phyloP scores from a whole-genome alignment of 2,797 vertebrate genomes.

The Pipistrellus nathusii region DNA sequence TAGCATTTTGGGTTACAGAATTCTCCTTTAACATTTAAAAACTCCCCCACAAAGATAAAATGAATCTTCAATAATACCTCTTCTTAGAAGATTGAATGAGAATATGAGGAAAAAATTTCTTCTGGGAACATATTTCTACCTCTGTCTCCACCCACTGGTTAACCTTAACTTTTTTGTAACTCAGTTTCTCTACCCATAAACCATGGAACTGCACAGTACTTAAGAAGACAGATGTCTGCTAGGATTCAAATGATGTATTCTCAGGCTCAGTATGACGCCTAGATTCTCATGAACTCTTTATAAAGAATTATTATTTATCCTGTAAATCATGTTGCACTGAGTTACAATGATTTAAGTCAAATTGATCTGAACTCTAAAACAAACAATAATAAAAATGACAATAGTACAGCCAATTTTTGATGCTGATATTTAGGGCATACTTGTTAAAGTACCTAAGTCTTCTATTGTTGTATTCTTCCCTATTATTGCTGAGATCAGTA shows the following conservation, averaged over 20 bases:
- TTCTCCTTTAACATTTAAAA: background rate
- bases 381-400: slow-evolving; percentile 42
- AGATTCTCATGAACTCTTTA: background rate
- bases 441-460: background rate
- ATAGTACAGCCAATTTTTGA: background rate
- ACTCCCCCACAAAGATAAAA: background rate
- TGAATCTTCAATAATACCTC: background rate
- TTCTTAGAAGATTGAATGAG: background rate
- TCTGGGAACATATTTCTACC: background rate
- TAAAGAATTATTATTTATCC: slow-evolving; percentile 41
- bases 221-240: background rate
- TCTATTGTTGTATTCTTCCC: background rate
- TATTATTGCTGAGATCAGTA: background rate
- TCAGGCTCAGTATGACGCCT: background rate
- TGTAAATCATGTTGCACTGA: background rate
- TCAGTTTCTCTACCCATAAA: background rate
- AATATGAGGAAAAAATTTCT: background rate
- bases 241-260: background rate
- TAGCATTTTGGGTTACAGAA: background rate
- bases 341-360: slow-evolving; percentile 14
- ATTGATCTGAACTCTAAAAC: slow-evolving; percentile 25
- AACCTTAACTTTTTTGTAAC: background rate
- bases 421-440: background rate
- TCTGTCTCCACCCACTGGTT: background rate
- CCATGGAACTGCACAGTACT: background rate